A percentile compares a stretch with the other conserved stretches of the same genome.
phyloP scores from a whole-genome alignment of 2,888 invertebrate species.

The Andricus quercusramuli region DNA sequence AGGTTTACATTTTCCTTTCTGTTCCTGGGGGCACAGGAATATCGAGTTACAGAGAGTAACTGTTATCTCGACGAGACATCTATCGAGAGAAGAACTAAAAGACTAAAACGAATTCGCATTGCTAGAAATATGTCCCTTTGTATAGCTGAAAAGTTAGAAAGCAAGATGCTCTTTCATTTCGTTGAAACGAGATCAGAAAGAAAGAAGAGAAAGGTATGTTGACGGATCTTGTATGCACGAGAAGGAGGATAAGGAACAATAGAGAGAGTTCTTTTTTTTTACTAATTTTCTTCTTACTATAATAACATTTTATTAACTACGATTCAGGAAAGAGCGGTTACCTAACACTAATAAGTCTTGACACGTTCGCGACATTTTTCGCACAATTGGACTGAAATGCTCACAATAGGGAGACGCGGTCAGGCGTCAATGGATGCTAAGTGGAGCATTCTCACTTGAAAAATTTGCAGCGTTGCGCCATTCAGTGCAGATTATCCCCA shows the following conservation, averaged over 20 bases:
- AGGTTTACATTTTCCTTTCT: constrained; percentile 66
- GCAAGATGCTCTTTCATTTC: background rate
- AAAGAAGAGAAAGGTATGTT: background rate
- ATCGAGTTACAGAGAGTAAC: constrained; percentile 64
- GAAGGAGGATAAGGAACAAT: background rate
- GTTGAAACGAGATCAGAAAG: background rate
- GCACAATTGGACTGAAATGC: constrained; percentile 44
- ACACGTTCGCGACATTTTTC: constrained; percentile 31
- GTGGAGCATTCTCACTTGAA: constrained; percentile 67
- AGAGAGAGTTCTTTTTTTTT: background rate
- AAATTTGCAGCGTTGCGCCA: constrained; percentile 68
- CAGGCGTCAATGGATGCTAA: constrained; percentile 49
- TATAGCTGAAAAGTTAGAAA: background rate
- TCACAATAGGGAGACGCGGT: constrained; percentile 40
- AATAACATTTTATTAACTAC: background rate
- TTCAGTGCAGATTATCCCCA: constrained; percentile 74
- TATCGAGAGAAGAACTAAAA: constrained; percentile 56
- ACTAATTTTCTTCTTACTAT: background rate
- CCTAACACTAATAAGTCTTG: constrained; percentile 6
- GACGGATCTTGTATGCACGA: background rate
- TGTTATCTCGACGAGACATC: constrained; percentile 74
- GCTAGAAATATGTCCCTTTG: background rate
- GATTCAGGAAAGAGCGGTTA: background rate
- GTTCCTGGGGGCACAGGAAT: constrained; percentile 54
- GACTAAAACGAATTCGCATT: constrained; percentile 35